A percentile compares a stretch with the other conserved stretches of the same genome.
Conservation (phyloP, 2,797 vertebrate genomes). For the Orestias chungarensis region DNA sequence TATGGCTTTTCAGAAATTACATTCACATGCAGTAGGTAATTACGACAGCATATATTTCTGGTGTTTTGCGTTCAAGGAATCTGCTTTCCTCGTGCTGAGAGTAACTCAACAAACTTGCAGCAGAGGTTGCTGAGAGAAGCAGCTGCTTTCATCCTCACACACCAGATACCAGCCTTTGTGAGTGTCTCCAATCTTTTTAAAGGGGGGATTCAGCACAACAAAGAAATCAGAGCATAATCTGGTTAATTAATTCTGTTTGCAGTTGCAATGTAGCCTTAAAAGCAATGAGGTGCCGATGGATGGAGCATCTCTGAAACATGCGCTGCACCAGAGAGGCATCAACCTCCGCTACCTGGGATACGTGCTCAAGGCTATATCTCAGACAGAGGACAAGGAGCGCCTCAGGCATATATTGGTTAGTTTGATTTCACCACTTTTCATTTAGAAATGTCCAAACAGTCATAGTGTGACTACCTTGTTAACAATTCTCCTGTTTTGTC, state of each 20-base stretch:
- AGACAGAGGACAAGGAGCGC: conserved; percentile 73
- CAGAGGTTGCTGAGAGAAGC: conserved; percentile 81
- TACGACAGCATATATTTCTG: background rate
- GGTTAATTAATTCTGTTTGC: conserved; percentile 20
- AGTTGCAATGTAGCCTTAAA: conserved; percentile 79
- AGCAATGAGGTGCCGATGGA: conserved; percentile 79
- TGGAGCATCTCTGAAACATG: conserved; percentile 77
- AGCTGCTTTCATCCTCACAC: conserved; percentile 77
- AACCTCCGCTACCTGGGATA: conserved; percentile 85
- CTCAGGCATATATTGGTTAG: conserved; percentile 83
- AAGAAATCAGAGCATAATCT: background rate
- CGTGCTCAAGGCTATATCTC: conserved; percentile 71
- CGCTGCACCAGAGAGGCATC: conserved; percentile 81
- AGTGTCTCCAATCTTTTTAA: conserved; percentile 42
- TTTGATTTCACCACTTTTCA: conserved; percentile 6
- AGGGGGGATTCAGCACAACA: background rate
- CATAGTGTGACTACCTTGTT: background rate
- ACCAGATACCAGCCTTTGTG: conserved; percentile 85
- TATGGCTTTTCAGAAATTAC: background rate
- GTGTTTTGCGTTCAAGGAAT: conserved; percentile 72
- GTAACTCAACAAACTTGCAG: conserved; percentile 68
- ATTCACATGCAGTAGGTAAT: background rate
- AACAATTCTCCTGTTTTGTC: conserved; percentile 13
- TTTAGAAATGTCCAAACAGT: background rate
- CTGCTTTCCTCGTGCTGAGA: conserved; percentile 74